Percentiles rank a stretch among this genome's conserved stretches.
Conservation (phyloP, 2,888 invertebrate species). For the Hecatera dysodea region DNA sequence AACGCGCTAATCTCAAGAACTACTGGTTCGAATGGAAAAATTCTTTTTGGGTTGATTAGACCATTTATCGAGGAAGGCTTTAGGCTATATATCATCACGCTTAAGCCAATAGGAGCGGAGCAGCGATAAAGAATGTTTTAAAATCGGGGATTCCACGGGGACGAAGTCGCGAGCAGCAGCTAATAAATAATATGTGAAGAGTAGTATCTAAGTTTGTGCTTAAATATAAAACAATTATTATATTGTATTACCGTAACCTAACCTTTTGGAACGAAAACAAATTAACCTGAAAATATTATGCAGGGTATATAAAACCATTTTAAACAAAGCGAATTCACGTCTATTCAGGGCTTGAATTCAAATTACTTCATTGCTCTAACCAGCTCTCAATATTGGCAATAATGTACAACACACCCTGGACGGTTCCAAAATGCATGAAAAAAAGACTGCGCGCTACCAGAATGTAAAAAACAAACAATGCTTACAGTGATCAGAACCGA, state of each 20-base stretch:
- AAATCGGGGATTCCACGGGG: no score
- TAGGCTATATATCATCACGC: no score
- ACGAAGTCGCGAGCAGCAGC: no score
- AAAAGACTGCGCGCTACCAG: slow-evolving; percentile 26
- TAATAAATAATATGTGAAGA: slow-evolving; percentile 21
- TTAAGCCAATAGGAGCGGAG: no score
- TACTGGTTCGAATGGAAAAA: no score
- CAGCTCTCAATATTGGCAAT: slow-evolving; percentile 20
- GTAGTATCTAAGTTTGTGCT: background rate
- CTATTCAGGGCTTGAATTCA: slow-evolving; percentile 3
- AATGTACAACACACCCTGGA: slow-evolving; percentile 15
- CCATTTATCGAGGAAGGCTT: no score
- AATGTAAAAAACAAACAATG: slow-evolving; percentile 18
- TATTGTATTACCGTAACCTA: no score
- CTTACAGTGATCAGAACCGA: slow-evolving; percentile 20
- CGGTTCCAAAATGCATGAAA: slow-evolving; percentile 32
- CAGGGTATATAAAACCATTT: background rate
- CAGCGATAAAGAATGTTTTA: no score
- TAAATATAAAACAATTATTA: no score
- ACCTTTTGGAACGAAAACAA: background rate
- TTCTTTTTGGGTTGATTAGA: no score
- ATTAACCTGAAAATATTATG: background rate
- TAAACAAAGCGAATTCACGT: background rate
- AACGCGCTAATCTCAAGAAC: no score
- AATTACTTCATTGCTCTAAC: slow-evolving; percentile 8